Evolutionary conservation across 2,888 invertebrate genomes (phyloP).

Genomic region (Folsomia manolachei): DNA sequence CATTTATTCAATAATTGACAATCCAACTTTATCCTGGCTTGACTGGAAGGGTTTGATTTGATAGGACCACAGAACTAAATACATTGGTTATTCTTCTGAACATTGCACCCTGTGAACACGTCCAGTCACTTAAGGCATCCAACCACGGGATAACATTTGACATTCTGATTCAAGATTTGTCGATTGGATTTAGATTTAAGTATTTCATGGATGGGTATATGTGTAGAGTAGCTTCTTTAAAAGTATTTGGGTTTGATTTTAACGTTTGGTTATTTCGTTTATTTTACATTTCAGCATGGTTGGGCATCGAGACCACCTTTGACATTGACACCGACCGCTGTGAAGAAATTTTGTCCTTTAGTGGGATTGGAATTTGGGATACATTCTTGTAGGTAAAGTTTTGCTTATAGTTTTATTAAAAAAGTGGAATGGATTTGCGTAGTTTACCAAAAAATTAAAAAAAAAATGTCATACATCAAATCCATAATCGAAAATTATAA

Average conservation of each 20-base stretch:
- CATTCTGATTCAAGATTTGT: not conserved
- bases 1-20: constrained; percentile 9
- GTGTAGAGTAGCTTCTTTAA: not conserved
- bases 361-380: not conserved
- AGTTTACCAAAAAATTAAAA: not conserved
- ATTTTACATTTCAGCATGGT: not conserved
- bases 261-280: not conserved
- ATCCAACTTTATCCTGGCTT: not conserved
- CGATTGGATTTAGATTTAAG: not conserved
- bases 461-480: too few species aligned
- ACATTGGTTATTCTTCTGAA: not conserved
- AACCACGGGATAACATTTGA: constrained; percentile 10
- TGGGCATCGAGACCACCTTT: not conserved
- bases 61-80: too few species aligned
- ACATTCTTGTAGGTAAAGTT: too few species aligned
- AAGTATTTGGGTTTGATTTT: not conserved
- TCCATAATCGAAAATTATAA: too few species aligned
- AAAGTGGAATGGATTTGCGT: not conserved
- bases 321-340: not conserved
- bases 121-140: not conserved
- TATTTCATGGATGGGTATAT: not conserved
- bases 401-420: not conserved
- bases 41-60: not conserved
- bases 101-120: too few species aligned
- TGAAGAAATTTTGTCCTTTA: not conserved